Conservation (phyloP, 2,113 vertebrate genomes). For the Corythornis cristatus region DNA sequence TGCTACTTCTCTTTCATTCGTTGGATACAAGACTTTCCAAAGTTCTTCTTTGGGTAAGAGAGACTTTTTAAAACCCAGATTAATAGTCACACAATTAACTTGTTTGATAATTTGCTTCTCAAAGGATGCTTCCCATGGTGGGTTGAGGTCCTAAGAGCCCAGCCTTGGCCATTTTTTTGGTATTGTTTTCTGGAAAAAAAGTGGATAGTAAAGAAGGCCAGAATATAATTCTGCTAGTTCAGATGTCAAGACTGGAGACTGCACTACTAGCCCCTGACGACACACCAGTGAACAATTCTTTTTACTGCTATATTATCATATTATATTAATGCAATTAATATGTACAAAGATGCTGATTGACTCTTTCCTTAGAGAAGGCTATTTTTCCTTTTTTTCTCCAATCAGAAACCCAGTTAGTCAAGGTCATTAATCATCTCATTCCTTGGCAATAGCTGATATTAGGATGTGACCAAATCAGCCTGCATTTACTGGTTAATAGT, state of each 20-base stretch:
- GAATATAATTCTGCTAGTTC: neutral
- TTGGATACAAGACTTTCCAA: neutral
- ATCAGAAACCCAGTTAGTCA: neutral
- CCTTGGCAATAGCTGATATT: neutral
- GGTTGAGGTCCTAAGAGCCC: neutral
- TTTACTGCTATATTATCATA: neutral
- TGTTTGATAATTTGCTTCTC: neutral
- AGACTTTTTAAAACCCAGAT: neutral
- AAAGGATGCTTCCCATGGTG: neutral
- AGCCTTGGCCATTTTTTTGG: fast-evolving
- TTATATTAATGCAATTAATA: neutral
- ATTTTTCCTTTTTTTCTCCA: neutral
- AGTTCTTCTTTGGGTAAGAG: neutral
- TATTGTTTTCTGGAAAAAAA: neutral
- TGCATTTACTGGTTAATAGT: conserved; percentile 21
- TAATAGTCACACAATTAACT: neutral
- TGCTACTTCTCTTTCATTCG: neutral
- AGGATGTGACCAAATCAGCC: neutral
- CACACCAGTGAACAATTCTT: neutral
- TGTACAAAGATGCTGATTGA: neutral
- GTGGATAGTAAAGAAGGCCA: neutral
- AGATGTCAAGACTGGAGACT: neutral
- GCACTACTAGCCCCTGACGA: neutral
- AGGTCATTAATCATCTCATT: neutral
- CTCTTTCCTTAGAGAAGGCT: neutral